These are phyloP conservation scores for Leistus spinibarbis DNA, from an alignment of 2,888 invertebrate genomes.

Conservation along the genomic window DNA sequence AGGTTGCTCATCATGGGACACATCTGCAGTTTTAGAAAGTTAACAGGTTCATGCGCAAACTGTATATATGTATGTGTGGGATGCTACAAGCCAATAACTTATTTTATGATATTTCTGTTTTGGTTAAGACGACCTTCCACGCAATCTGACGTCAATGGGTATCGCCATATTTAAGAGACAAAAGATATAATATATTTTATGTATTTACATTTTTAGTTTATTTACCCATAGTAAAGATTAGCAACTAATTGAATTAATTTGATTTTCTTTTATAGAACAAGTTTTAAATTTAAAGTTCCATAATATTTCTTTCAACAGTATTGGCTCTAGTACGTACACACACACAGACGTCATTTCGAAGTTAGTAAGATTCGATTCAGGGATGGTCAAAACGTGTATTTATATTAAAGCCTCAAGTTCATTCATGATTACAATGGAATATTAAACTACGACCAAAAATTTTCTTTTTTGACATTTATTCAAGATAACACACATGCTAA, in stretches of 20 bases:
- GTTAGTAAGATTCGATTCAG: too few relatives aligned
- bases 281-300: too few relatives aligned
- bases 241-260: not conserved
- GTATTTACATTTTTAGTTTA: not conserved
- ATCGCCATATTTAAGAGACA: not conserved
- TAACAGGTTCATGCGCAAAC: conserved; percentile 10
- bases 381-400: too few relatives aligned
- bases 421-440: too few relatives aligned
- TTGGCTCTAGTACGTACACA: too few relatives aligned
- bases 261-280: too few relatives aligned
- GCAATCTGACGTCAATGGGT: not conserved
- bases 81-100: not conserved
- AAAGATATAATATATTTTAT: not conserved
- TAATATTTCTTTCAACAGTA: too few relatives aligned
- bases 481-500: too few relatives aligned
- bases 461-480: too few relatives aligned
- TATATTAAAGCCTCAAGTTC: too few relatives aligned
- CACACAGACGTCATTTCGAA: too few relatives aligned
- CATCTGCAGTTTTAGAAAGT: conserved; percentile 20
- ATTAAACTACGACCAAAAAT: too few relatives aligned
- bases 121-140: not conserved
- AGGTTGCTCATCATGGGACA: not conserved
- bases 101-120: not conserved
- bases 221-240: not conserved
- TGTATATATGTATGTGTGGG: not conserved